Percentiles rank a stretch among this genome's conserved stretches.
These are phyloP conservation scores for Acronicta alni DNA, from an alignment of 2,888 invertebrate genomes.

Conservation along the genomic window DNA sequence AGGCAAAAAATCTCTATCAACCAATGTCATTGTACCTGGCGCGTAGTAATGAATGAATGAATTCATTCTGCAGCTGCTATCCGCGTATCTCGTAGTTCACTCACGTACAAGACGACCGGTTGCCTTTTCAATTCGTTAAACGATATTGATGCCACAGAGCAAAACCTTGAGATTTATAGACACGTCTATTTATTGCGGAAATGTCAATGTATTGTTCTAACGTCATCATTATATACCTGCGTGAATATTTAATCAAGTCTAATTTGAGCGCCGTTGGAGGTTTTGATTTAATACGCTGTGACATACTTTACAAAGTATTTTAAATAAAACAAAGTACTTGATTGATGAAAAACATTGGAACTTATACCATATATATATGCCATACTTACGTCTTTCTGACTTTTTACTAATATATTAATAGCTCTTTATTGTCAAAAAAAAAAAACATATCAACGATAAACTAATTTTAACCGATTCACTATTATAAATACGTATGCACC, in stretches of 20 bases:
- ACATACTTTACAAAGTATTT: no score
- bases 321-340: no score
- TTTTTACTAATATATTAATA: no score
- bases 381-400: no score
- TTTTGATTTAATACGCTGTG: not conserved
- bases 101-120: slow-evolving; percentile 75
- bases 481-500: no score
- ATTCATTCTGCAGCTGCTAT: slow-evolving; percentile 64
- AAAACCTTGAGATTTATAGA: slow-evolving; percentile 58
- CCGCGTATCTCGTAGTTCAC: slow-evolving; percentile 68
- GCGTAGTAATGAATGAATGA: slow-evolving; percentile 66
- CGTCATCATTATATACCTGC: slow-evolving; percentile 19
- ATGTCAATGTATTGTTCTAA: slow-evolving; percentile 46
- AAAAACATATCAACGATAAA: no score
- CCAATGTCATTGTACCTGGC: slow-evolving; percentile 65
- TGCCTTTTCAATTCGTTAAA: slow-evolving; percentile 69
- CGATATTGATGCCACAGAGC: slow-evolving; percentile 58
- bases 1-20: slow-evolving; percentile 54
- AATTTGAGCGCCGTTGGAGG: slow-evolving; percentile 14
- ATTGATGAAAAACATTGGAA: no score
- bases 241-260: slow-evolving; percentile 38
- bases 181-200: slow-evolving; percentile 55
- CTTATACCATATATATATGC: no score
- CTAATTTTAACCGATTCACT: no score
- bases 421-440: no score